Evolutionary conservation across 2,888 invertebrate genomes (phyloP), one percentile per base, ranked within the genome.

Genomic region (Eurois occulta): DNA sequence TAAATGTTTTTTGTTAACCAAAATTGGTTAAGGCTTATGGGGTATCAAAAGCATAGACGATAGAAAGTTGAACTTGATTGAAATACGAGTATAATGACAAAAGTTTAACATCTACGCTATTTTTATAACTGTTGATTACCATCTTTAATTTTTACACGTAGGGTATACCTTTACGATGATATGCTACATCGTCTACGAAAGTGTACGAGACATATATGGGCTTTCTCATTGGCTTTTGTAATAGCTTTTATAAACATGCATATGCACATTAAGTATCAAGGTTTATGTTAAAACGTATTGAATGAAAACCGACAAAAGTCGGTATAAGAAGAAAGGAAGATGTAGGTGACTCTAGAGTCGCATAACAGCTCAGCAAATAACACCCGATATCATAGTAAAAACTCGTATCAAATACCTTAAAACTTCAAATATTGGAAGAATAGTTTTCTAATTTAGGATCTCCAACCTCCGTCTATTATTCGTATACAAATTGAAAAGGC

Each of bases 401-500:
- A 64, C 16, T 46, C 24, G 38, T 62, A 32, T 48, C 24, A 62
- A 60, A 32, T n/a, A 38, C 4, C 1, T 24, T 2, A 46, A 67
- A 52, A 52, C 11, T 64, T 38, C 0, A 67, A 71, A 48, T 55
- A 55, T n/a, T 41, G 3, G 0, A 72, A 43, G 24, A 68, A 43
- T 65, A 43, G 58, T 41, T 62, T 78, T 78, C 68, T 78, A 71
- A 87, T 84, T 84, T 72, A 28, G 64, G 38, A 48, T 73, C 55
- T 43, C 71, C 35, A 55, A 52, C 32, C 64, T 55, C 58, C 24
- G 46, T 75, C 79, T 70, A 70, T 84, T 55, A 75, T 76, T 75
- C 32, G 43, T 75, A 55, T 66, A 79, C 58, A 83, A 84, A 86
- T 86, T 88, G 84, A 87, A 88, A 87, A 88, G 81, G 83, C 83